Base-by-base conservation (phyloP, 2,888 invertebrate genomes). In the Nomada hirtipes region DNA sequence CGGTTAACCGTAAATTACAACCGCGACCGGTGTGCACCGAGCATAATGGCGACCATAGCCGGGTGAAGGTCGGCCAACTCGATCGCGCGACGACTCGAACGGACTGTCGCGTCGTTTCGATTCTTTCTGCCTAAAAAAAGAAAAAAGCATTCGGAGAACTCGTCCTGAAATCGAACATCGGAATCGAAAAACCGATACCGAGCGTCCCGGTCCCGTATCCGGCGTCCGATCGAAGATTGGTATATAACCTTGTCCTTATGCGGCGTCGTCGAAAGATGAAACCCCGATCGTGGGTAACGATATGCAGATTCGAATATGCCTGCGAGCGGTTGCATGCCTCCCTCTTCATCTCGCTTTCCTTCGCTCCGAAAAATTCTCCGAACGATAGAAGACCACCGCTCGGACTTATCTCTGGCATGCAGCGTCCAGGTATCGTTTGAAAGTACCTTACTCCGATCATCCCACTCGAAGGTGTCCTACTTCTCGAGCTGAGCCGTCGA, bases 1-100 rank as follows among this genome's bases (percentile, higher is more conserved):
- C 90, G 90, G 93, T 91, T 93, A 92, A 92, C 93, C 92, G 93
- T 93, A 93, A 93, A 92, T 93, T 92, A 92, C 91, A 89, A 87
- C 84, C 89, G 88, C 88, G 88, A 90, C 89, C 90, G 89, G 90
- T 91, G 88, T 88, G 91, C 91, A 93, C 92, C 91, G 90, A 92
- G 90, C 91, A 90, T 92, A 92, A 92, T 93, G 92, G 91, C 91
- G 91, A 90, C 89, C 89, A 81, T 84, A 88, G 91, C 83, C 91
- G 91, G 93, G 92, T 92, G 93, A 93, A 93, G 93, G 93, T 92
- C 93, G 93, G 91, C 87, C 91, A 91, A 91, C 84, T 87, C 85
- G 86, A 82, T 67, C 82, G 82, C 81, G 57, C 82, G 78, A 86
- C 79, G 69, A 72, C 75, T 63, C 70, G 13, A 61, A 61, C 75